These are phyloP conservation scores for Elachura formosa DNA, from an alignment of 2,113 vertebrate genomes.

Conservation along the genomic window DNA sequence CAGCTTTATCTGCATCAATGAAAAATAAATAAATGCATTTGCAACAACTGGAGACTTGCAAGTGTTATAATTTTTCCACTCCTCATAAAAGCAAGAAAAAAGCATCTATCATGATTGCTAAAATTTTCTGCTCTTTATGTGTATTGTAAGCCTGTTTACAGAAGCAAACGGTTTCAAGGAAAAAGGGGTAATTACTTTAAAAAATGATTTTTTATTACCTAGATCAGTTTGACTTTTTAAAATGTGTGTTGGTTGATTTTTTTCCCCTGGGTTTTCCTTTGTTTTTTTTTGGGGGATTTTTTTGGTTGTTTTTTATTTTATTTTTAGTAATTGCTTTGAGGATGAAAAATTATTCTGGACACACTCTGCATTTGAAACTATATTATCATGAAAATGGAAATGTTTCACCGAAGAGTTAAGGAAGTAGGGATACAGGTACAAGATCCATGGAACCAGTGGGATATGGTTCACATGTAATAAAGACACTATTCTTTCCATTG, in stretches of 20 bases:
- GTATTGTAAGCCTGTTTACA: background rate
- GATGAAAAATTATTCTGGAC: background rate
- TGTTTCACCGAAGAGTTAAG: background rate
- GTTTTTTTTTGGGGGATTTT: too few species aligned
- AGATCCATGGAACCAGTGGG: background rate
- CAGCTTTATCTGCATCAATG: background rate
- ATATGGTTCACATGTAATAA: background rate
- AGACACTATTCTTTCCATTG: background rate
- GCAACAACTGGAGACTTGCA: background rate
- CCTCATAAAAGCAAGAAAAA: background rate
- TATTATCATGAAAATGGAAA: background rate
- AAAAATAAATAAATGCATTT: background rate
- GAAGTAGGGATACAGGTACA: background rate
- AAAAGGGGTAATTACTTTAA: background rate
- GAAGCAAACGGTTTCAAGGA: background rate
- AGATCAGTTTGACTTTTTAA: background rate
- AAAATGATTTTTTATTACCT: background rate
- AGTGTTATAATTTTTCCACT: background rate
- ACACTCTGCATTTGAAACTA: background rate
- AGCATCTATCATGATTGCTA: background rate
- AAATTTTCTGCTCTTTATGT: background rate
- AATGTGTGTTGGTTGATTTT: background rate
- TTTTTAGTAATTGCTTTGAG: background rate
- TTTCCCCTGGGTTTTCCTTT: background rate
- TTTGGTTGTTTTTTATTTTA: too few species aligned